A percentile compares a stretch with the other conserved stretches of the same genome.
phyloP scores from a whole-genome alignment of 2,113 vertebrate species.

The Hymenochirus boettgeri region DNA sequence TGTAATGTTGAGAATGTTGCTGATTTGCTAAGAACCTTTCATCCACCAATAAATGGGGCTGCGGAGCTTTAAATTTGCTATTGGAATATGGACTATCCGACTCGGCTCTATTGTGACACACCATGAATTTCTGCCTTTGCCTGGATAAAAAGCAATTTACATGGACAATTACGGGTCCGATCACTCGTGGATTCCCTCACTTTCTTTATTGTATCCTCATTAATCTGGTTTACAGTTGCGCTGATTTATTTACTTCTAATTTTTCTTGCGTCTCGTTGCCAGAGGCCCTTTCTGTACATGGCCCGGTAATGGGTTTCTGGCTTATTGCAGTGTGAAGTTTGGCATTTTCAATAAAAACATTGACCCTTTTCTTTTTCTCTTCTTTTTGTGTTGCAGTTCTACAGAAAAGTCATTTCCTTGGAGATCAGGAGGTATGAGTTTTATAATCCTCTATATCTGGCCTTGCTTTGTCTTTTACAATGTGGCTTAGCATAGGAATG shows the following conservation, averaged over 20 bases:
- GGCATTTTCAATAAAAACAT: background rate
- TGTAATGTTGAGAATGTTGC: too few relatives aligned
- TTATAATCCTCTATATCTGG: conserved; percentile 39
- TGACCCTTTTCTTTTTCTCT: conserved; percentile 10
- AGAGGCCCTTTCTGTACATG: background rate
- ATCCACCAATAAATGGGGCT: background rate
- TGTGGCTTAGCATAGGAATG: background rate
- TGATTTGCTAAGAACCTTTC: conserved; percentile 7
- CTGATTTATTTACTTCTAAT: background rate
- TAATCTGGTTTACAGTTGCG: background rate
- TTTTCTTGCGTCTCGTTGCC: background rate
- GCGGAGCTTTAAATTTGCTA: background rate
- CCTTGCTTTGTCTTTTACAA: background rate
- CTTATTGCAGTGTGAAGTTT: background rate
- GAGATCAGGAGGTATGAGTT: conserved; percentile 84
- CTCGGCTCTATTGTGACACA: background rate
- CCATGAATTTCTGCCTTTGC: background rate
- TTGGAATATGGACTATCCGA: background rate
- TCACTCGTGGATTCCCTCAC: background rate
- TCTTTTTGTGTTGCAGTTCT: conserved; percentile 70
- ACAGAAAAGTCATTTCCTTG: conserved; percentile 97
- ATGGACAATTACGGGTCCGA: background rate
- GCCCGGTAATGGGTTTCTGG: too few relatives aligned
- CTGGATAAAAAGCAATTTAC: background rate
- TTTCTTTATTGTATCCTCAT: background rate